Evolutionary conservation across 53 echinoderm and acorn worm species (phyloP).

Genomic region (Luidia sarsii): DNA sequence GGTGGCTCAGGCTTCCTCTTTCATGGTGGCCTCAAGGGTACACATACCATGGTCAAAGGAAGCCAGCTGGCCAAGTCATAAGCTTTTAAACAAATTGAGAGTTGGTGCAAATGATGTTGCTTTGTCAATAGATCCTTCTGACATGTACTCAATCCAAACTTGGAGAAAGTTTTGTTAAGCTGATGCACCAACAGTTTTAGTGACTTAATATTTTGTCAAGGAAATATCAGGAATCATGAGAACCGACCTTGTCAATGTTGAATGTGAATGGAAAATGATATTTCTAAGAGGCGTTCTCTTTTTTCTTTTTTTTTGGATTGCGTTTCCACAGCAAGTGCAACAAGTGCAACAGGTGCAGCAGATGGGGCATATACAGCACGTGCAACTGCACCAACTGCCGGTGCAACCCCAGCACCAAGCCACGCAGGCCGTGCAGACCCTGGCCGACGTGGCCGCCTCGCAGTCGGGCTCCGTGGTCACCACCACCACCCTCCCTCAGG

Average conservation of each 20-base stretch:
- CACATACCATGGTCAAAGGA: too few relatives aligned
- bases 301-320: too few relatives aligned
- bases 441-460: conserved; percentile 95
- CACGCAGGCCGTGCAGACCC: conserved; percentile 87
- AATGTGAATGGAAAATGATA: too few relatives aligned
- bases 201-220: too few relatives aligned
- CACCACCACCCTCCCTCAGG: conserved; percentile 64
- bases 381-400: conserved; percentile 59
- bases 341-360: conserved; percentile 92
- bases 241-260: too few relatives aligned
- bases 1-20: too few relatives aligned
- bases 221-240: too few relatives aligned
- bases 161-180: conserved; percentile 36
- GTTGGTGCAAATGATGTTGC: conserved; percentile 74
- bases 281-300: too few relatives aligned
- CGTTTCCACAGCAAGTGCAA: conserved; percentile 56
- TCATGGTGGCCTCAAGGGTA: too few relatives aligned
- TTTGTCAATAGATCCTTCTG: conserved; percentile 83
- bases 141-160: conserved; percentile 64
- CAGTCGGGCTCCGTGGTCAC: conserved; percentile 62
- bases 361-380: conserved; percentile 75
- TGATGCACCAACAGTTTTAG: conserved; percentile 51
- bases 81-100: not conserved
- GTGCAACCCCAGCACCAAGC: conserved; percentile 78
- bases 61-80: too few relatives aligned